phyloP scores from a whole-genome alignment of 2,888 invertebrate genomes.

The Alcis repandata region DNA sequence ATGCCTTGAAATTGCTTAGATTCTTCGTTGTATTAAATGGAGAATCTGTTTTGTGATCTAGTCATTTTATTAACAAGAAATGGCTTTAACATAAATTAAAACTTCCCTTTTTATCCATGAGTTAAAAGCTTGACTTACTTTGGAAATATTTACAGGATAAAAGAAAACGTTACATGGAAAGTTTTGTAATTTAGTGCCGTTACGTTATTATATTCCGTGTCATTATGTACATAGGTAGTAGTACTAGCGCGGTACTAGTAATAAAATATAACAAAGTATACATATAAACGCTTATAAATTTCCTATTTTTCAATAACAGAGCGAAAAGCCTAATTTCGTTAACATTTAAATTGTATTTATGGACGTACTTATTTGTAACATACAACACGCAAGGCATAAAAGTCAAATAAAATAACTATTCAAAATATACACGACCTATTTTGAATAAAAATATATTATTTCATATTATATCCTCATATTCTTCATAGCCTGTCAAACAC shows the following conservation, averaged over 20 bases:
- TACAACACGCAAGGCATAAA: no score
- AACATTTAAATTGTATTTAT: no score
- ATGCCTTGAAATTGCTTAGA: slow-evolving; percentile 52
- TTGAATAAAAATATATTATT: background rate
- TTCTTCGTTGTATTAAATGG: slow-evolving; percentile 25
- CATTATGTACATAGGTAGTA: no score
- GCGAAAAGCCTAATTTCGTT: no score
- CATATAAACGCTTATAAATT: no score
- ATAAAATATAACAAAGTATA: no score
- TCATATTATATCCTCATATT: background rate
- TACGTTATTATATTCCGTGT: background rate
- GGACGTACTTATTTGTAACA: no score
- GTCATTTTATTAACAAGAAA: slow-evolving; percentile 55
- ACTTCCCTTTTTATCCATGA: slow-evolving; percentile 18
- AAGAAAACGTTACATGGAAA: slow-evolving; percentile 15
- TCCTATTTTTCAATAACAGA: no score
- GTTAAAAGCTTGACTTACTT: slow-evolving; percentile 17
- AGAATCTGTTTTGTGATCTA: slow-evolving; percentile 59
- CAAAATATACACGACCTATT: no score
- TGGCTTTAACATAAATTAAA: slow-evolving; percentile 12
- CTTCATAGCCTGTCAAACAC: slow-evolving; percentile 15
- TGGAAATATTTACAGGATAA: slow-evolving; percentile 12
- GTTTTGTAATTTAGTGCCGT: background rate
- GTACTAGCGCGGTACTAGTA: background rate
- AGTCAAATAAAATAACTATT: no score